Conservation (phyloP, 1,140 invertebrate species). For the Aphidius gifuensis region DNA sequence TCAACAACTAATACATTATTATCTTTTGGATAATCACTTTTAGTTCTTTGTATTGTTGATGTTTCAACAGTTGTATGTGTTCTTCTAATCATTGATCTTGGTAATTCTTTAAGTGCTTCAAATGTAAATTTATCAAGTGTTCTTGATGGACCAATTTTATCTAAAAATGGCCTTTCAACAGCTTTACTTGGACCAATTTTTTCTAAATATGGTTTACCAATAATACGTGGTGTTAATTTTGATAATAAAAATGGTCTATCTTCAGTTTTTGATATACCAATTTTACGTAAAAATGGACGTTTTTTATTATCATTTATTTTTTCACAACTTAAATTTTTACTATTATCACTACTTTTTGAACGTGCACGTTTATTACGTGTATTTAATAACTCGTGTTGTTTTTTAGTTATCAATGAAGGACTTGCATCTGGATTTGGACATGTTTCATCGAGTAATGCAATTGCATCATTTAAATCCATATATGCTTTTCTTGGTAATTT, state of each 20-base stretch:
- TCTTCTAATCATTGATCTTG: conserved; percentile 21
- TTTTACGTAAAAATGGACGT: conserved; percentile 48
- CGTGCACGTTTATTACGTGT: conserved; percentile 43
- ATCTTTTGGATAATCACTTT: conserved; percentile 9
- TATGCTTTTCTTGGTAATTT: conserved; percentile 38
- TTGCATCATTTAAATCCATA: conserved; percentile 50
- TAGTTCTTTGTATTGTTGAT: conserved; percentile 14
- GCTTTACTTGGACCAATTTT: conserved; percentile 49
- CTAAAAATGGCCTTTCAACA: conserved; percentile 45
- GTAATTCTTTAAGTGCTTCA: conserved; percentile 29
- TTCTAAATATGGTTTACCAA: conserved; percentile 50
- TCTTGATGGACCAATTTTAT: conserved; percentile 48
- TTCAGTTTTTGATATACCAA: conserved; percentile 50
- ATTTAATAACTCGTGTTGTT: conserved; percentile 45
- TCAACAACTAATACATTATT: conserved; percentile 14
- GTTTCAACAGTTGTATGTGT: conserved; percentile 21
- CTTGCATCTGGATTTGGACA: conserved; percentile 48
- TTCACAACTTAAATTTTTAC: conserved; percentile 49
- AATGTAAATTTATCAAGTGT: conserved; percentile 50
- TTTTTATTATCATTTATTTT: conserved; percentile 44
- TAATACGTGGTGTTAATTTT: conserved; percentile 44
- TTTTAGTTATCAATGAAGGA: conserved; percentile 45
- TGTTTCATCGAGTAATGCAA: conserved; percentile 50
- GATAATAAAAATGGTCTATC: conserved; percentile 43
- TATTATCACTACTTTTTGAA: conserved; percentile 53